A percentile compares a stretch with the other conserved stretches of the same genome.
Evolutionary conservation across 2,113 vertebrate genomes (phyloP).

Genomic region (Macrotis lagotis): DNA sequence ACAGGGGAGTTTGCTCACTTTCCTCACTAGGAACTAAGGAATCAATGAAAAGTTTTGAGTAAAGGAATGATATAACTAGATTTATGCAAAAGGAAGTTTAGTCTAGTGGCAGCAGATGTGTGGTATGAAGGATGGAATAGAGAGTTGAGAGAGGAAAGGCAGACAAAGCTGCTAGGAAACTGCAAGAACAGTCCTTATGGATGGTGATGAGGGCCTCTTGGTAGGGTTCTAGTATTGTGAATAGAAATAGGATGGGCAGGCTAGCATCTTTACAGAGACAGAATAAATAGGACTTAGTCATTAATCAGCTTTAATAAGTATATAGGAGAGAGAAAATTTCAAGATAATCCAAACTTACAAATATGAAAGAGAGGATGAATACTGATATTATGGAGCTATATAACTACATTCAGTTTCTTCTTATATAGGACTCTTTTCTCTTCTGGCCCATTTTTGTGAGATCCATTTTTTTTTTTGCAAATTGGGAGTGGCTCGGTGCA

Average conservation of each 20-base stretch:
- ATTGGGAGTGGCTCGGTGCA: slow-evolving; percentile 77
- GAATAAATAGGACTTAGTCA: not conserved
- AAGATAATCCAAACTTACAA: not conserved
- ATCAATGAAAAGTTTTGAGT: not conserved
- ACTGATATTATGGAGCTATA: not conserved
- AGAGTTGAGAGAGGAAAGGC: not conserved
- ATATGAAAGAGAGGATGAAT: not conserved
- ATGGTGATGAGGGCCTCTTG: not conserved
- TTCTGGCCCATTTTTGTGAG: slow-evolving; percentile 36
- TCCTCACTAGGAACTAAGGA: not conserved
- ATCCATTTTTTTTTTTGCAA: slow-evolving; percentile 79
- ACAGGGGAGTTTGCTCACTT: not conserved
- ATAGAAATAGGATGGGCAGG: not conserved
- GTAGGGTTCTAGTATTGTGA: not conserved
- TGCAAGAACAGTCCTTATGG: not conserved
- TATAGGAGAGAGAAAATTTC: not conserved
- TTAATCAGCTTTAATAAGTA: not conserved
- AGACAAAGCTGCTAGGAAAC: not conserved
- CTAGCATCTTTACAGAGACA: not conserved
- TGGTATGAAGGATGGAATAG: not conserved
- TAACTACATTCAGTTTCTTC: not conserved
- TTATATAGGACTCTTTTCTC: not conserved
- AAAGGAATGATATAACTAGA: not conserved
- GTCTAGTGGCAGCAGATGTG: not conserved
- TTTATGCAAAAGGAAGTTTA: not conserved